Percentiles rank a stretch among this genome's conserved stretches.
phyloP scores from a whole-genome alignment of 2,888 invertebrate genomes.

The Cryptus armator region DNA sequence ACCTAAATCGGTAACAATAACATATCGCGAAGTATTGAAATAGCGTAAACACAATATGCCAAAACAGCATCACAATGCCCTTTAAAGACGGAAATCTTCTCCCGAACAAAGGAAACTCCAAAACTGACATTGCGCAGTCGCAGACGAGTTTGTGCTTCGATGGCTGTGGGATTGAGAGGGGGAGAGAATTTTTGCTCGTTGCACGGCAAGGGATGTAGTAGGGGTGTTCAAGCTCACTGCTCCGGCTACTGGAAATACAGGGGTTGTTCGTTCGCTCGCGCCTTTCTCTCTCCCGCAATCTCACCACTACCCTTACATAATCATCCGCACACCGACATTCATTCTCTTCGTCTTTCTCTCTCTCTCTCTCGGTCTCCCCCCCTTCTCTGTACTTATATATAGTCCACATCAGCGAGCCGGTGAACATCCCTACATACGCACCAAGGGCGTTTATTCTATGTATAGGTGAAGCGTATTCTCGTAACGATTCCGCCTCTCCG shows the following conservation, averaged over 20 bases:
- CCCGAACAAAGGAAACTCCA: constrained; percentile 57
- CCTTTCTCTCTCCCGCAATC: constrained; percentile 64
- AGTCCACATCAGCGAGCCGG: background rate
- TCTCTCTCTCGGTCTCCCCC: background rate
- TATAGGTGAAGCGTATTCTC: constrained; percentile 56
- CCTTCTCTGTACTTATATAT: background rate
- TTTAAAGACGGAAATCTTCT: constrained; percentile 4
- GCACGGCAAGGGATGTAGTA: background rate
- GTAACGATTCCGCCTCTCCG: constrained; percentile 64
- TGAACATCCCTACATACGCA: constrained; percentile 25
- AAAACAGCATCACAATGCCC: background rate
- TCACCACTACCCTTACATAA: constrained; percentile 39
- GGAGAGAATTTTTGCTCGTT: constrained; percentile 9
- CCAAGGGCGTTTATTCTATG: background rate
- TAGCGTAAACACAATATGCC: too few relatives aligned
- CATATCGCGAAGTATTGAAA: too few relatives aligned
- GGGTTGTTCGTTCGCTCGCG: constrained; percentile 55
- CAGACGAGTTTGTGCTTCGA: constrained; percentile 29
- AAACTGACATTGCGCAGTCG: constrained; percentile 32
- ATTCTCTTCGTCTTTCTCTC: background rate
- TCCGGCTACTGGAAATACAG: constrained; percentile 52
- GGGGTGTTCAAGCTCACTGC: constrained; percentile 24
- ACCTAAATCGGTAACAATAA: too few relatives aligned
- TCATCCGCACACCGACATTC: constrained; percentile 19
- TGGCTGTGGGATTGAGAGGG: background rate